Evolutionary conservation across 2,113 vertebrate genomes (phyloP).

Genomic region (Myanophis thanlyinensis): DNA sequence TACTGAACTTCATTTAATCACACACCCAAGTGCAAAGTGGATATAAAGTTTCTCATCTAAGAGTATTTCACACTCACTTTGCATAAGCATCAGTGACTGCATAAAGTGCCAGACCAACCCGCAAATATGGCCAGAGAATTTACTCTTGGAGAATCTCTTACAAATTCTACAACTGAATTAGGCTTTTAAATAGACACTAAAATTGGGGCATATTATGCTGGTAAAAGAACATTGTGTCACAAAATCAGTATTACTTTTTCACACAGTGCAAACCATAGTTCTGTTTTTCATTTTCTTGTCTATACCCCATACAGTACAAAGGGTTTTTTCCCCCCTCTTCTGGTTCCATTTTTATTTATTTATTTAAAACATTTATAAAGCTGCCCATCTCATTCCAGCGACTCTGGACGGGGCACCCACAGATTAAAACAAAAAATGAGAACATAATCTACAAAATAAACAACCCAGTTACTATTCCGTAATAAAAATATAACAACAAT

Average conservation of each 20-base stretch:
- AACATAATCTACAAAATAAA: not conserved
- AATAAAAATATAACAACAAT: not conserved
- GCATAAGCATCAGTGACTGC: slow-evolving; percentile 12
- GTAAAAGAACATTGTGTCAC: not conserved
- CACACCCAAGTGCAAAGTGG: slow-evolving; percentile 34
- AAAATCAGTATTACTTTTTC: not conserved
- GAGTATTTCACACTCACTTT: slow-evolving; percentile 28
- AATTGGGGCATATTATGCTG: not conserved
- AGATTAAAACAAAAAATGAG: not conserved
- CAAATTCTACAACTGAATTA: not conserved
- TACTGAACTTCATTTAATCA: slow-evolving; percentile 2
- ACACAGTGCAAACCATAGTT: not conserved
- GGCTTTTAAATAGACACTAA: not conserved
- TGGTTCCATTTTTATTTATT: not conserved
- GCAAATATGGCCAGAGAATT: not conserved
- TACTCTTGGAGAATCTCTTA: not conserved
- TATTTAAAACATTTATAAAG: not conserved
- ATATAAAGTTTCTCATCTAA: slow-evolving; percentile 40
- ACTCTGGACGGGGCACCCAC: not conserved
- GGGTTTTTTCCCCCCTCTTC: fast-evolving
- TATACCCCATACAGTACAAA: not conserved
- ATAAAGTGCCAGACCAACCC: not conserved
- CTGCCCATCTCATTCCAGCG: not conserved
- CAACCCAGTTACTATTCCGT: not conserved
- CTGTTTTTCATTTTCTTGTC: not conserved